Percentiles rank a stretch among this genome's conserved stretches.
These are phyloP conservation scores for Sicus ferrugineus DNA, from an alignment of 2,888 invertebrate genomes.

Conservation along the genomic window DNA sequence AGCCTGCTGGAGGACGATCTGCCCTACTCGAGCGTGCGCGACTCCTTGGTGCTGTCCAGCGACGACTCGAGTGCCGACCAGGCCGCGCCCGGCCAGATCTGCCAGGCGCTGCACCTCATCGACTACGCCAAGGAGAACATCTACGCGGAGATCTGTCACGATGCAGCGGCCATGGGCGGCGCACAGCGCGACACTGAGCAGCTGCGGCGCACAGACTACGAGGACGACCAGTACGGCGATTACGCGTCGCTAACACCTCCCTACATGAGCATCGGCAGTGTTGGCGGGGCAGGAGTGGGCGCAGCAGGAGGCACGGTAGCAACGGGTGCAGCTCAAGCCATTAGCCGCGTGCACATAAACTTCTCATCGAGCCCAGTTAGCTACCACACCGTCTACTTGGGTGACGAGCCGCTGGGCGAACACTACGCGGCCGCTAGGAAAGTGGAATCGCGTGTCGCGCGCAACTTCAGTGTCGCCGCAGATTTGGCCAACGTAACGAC, in stretches of 20 bases:
- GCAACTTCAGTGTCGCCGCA: too few species aligned
- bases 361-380: conserved; percentile 57
- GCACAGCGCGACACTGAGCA: conserved; percentile 38
- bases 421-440: conserved; percentile 40
- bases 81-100: conserved; percentile 42
- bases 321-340: conserved; percentile 50
- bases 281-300: conserved; percentile 24
- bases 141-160: conserved; percentile 74
- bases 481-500: conserved; percentile 24
- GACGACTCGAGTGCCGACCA: conserved; percentile 46
- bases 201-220: conserved; percentile 35
- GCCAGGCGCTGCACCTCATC: conserved; percentile 47
- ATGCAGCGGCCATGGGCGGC: conserved; percentile 44
- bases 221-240: conserved; percentile 51
- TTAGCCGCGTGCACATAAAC: conserved; percentile 62
- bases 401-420: conserved; percentile 56
- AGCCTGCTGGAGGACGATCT: conserved; percentile 69
- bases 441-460: conserved; percentile 6
- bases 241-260: conserved; percentile 56
- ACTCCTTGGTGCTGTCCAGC: conserved; percentile 67
- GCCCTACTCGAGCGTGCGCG: conserved; percentile 76
- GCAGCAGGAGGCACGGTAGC: conserved; percentile 28
- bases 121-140: conserved; percentile 70
- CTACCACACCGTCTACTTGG: conserved; percentile 57
- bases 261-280: conserved; percentile 29